phyloP scores from a whole-genome alignment of 2,888 invertebrate genomes.

The Caenorhabditis sp. region DNA sequence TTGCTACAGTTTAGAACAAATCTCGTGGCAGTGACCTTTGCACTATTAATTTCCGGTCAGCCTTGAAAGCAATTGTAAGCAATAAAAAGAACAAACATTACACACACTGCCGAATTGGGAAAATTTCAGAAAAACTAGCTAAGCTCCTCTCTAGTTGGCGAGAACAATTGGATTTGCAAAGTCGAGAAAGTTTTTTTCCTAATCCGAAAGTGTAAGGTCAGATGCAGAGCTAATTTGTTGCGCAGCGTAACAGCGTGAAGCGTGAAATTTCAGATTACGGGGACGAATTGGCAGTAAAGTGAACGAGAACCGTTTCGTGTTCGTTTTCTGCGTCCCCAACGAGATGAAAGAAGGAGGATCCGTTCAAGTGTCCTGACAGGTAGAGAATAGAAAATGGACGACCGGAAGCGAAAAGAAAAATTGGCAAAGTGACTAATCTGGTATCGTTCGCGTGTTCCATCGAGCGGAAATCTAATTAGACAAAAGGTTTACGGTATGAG shows the following conservation, averaged over 20 bases:
- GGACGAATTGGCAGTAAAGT: background rate
- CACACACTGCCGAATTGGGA: background rate
- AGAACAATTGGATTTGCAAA: constrained; percentile 41
- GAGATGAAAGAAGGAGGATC: constrained; percentile 20
- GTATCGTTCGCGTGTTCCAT: constrained; percentile 44
- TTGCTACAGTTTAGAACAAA: background rate
- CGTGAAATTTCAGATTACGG: background rate
- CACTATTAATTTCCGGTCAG: constrained; percentile 40
- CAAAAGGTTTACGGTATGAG: constrained; percentile 45
- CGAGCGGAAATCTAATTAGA: constrained; percentile 54
- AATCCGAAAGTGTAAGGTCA: constrained; percentile 51
- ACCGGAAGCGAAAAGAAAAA: constrained; percentile 47
- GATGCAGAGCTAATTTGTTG: constrained; percentile 22
- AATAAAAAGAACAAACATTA: constrained; percentile 6
- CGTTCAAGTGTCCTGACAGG: constrained; percentile 15
- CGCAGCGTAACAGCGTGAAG: constrained; percentile 44
- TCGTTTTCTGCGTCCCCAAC: constrained; percentile 1
- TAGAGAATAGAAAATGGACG: constrained; percentile 23
- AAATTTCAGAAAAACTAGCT: background rate
- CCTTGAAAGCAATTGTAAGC: constrained; percentile 18
- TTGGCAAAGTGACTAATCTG: constrained; percentile 55
- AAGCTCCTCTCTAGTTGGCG: constrained; percentile 22
- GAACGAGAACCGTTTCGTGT: constrained; percentile 2
- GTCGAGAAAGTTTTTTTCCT: constrained; percentile 13
- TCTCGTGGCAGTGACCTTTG: constrained; percentile 27